phyloP scores from a whole-genome alignment of 2,888 invertebrate genomes.

The Morpho deidamia region DNA sequence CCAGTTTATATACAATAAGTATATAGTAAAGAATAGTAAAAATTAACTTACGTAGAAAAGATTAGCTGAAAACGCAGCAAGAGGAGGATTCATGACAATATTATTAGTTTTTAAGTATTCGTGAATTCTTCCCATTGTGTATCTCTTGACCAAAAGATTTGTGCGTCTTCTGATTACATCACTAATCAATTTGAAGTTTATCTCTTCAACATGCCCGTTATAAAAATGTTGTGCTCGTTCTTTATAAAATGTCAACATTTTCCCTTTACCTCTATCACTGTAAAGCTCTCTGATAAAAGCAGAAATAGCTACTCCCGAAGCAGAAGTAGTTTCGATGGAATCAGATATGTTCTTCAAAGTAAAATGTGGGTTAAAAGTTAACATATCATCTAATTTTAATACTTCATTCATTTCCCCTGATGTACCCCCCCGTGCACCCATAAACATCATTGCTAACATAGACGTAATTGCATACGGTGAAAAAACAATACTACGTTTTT shows the following conservation, averaged over 20 bases:
- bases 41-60: slow-evolving; percentile 82
- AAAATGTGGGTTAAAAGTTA: slow-evolving; percentile 93
- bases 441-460: slow-evolving; percentile 92
- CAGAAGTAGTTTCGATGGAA: slow-evolving; percentile 82
- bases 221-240: slow-evolving; percentile 93
- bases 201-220: slow-evolving; percentile 91
- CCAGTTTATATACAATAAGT: no score
- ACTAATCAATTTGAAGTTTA: slow-evolving; percentile 88
- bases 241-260: slow-evolving; percentile 91
- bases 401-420: slow-evolving; percentile 95
- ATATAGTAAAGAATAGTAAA: not conserved
- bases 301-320: slow-evolving; percentile 86
- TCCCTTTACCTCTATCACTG: slow-evolving; percentile 88
- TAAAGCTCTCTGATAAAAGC: slow-evolving; percentile 90
- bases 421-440: slow-evolving; percentile 91
- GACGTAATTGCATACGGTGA: slow-evolving; percentile 93
- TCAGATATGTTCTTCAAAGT: slow-evolving; percentile 92
- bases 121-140: slow-evolving; percentile 85
- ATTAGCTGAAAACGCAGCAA: slow-evolving; percentile 89
- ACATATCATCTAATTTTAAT: slow-evolving; percentile 90
- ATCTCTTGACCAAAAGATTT: slow-evolving; percentile 87
- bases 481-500: slow-evolving; percentile 86
- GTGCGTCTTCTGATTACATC: slow-evolving; percentile 90
- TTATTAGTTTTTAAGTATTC: slow-evolving; percentile 87
- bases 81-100: slow-evolving; percentile 84